phyloP scores from a whole-genome alignment of 2,888 invertebrate genomes.

The Tinea trinotella region DNA sequence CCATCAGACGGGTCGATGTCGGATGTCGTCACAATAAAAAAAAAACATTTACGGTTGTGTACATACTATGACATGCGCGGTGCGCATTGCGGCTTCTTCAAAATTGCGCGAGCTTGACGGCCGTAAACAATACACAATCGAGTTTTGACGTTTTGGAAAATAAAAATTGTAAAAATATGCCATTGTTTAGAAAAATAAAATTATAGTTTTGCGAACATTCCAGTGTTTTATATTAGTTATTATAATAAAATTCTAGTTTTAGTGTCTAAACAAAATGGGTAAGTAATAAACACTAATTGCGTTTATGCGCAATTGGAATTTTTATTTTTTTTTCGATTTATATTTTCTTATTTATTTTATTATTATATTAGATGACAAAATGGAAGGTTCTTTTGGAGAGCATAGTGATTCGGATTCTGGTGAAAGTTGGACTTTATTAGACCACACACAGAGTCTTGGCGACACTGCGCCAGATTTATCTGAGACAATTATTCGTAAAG shows the following conservation, averaged over 20 bases:
- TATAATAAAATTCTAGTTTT: background rate
- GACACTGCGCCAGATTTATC: conserved; percentile 37
- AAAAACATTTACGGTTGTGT: no score
- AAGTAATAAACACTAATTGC: background rate
- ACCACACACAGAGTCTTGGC: conserved; percentile 36
- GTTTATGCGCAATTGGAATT: background rate
- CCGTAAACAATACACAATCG: background rate
- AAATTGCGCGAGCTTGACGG: background rate
- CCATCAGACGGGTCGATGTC: no score
- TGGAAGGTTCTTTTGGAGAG: conserved; percentile 51
- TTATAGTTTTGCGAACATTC: background rate
- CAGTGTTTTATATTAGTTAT: background rate
- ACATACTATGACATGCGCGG: no score
- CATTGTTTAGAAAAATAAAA: background rate
- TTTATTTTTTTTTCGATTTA: background rate
- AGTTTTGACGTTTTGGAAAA: conserved; percentile 5
- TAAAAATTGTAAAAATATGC: background rate
- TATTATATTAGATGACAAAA: background rate
- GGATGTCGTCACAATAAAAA: no score
- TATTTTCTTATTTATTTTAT: background rate
- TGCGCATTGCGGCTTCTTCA: background rate
- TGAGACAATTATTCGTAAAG: conserved; percentile 30
- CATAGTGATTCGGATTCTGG: conserved; percentile 69
- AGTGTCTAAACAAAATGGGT: background rate
- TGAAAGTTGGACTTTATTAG: conserved; percentile 64